A percentile compares a stretch with the other conserved stretches of the same genome.
phyloP scores from a whole-genome alignment of 2,888 invertebrate species.

The Bombylius major region DNA sequence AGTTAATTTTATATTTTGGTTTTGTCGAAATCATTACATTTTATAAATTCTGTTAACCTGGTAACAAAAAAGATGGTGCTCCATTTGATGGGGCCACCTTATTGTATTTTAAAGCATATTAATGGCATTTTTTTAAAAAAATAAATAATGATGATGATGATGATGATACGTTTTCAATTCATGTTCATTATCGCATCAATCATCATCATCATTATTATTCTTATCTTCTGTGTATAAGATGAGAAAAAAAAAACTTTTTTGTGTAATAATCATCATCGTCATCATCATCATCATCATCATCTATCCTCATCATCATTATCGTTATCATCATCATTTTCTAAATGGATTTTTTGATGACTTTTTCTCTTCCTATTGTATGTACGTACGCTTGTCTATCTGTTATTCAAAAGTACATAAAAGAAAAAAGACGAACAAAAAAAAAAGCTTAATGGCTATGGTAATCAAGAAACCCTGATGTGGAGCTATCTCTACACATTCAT shows the following conservation, averaged over 20 bases:
- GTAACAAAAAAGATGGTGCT: slow-evolving; percentile 19
- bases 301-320: not conserved
- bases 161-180: not conserved
- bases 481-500: no score
- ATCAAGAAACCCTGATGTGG: not conserved
- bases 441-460: not conserved
- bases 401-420: not conserved
- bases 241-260: no score
- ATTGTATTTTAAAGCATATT: slow-evolving; percentile 2
- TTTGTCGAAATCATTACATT: not conserved
- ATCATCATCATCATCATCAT: not conserved
- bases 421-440: not conserved
- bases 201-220: not conserved
- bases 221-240: no score
- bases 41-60: slow-evolving; percentile 12
- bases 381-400: not conserved
- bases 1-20: no score
- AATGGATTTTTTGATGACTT: not conserved
- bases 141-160: not conserved
- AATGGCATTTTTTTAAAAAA: not conserved
- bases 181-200: not conserved
- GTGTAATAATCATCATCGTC: not conserved
- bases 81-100: slow-evolving; percentile 20
- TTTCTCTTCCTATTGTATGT: not conserved
- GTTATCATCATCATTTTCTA: not conserved